Conservation (phyloP, 2,888 invertebrate genomes). For the Rugalucina vietnamica region DNA sequence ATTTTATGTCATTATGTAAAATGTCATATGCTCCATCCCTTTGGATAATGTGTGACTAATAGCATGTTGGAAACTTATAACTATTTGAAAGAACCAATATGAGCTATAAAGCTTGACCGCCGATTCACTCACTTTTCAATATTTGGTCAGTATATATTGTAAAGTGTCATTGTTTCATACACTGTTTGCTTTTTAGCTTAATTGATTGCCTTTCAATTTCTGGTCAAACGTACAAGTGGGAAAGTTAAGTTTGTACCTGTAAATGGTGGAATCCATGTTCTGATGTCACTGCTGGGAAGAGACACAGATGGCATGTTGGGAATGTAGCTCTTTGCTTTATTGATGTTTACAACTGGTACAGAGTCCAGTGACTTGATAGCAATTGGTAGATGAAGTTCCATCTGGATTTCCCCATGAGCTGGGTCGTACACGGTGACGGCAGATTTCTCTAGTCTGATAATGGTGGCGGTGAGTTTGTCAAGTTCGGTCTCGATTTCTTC, state of each 20-base stretch:
- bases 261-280: slow-evolving; percentile 93
- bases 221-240: not conserved
- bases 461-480: slow-evolving; percentile 39
- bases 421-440: slow-evolving; percentile 62
- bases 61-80: too few relatives aligned
- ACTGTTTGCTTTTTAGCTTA: not conserved
- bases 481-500: slow-evolving; percentile 63
- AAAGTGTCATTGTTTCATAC: too few relatives aligned
- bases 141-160: too few relatives aligned
- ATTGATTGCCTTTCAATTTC: not conserved
- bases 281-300: slow-evolving; percentile 89
- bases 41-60: not conserved
- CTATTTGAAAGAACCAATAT: too few relatives aligned
- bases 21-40: not conserved
- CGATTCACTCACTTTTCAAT: too few relatives aligned
- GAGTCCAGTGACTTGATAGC: slow-evolving; percentile 56
- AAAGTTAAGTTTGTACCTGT: slow-evolving; percentile 87
- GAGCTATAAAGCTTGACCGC: too few relatives aligned
- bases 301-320: slow-evolving; percentile 82
- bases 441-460: slow-evolving; percentile 48
- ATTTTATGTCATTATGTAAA: too few relatives aligned
- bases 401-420: slow-evolving; percentile 63
- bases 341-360: slow-evolving; percentile 52
- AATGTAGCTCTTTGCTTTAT: slow-evolving; percentile 54
- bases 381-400: slow-evolving; percentile 63